phyloP scores from a whole-genome alignment of 2,888 invertebrate species.

The Himalopsyche kuldschensis region DNA sequence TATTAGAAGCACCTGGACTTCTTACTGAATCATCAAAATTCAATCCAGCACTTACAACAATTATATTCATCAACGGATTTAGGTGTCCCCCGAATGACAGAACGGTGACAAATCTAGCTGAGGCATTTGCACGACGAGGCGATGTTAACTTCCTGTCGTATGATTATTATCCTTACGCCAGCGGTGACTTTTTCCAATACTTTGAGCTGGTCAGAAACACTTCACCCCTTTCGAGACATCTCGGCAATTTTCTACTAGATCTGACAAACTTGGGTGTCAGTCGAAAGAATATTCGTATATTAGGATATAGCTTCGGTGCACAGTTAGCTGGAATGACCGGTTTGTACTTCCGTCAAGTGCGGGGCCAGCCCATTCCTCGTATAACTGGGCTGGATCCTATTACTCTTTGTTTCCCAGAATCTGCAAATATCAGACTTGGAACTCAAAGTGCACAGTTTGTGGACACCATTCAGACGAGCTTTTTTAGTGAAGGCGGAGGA shows the following conservation, averaged over 20 bases:
- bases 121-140: constrained; percentile 8
- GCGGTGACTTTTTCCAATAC: constrained; percentile 5
- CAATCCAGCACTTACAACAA: constrained; percentile 12
- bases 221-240: constrained; percentile 14
- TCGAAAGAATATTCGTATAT: constrained; percentile 18
- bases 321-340: constrained; percentile 32
- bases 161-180: constrained; percentile 18
- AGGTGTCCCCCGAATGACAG: constrained; percentile 21
- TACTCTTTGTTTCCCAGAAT: constrained; percentile 25
- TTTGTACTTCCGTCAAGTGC: constrained; percentile 11
- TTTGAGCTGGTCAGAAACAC: neutral
- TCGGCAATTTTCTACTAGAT: constrained; percentile 27
- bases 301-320: constrained; percentile 35
- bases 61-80: constrained; percentile 29
- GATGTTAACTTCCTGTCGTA: constrained; percentile 31
- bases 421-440: neutral
- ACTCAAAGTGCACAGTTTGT: constrained; percentile 29
- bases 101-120: constrained; percentile 20
- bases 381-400: constrained; percentile 36
- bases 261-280: constrained; percentile 16
- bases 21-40: constrained; percentile 10
- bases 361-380: constrained; percentile 6
- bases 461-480: constrained; percentile 34
- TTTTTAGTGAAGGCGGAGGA: constrained; percentile 18
- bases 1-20: constrained; percentile 14